Evolutionary conservation across 2,888 invertebrate species (phyloP), one percentile per base, ranked within the genome.

Genomic region (Unio delphinus): DNA sequence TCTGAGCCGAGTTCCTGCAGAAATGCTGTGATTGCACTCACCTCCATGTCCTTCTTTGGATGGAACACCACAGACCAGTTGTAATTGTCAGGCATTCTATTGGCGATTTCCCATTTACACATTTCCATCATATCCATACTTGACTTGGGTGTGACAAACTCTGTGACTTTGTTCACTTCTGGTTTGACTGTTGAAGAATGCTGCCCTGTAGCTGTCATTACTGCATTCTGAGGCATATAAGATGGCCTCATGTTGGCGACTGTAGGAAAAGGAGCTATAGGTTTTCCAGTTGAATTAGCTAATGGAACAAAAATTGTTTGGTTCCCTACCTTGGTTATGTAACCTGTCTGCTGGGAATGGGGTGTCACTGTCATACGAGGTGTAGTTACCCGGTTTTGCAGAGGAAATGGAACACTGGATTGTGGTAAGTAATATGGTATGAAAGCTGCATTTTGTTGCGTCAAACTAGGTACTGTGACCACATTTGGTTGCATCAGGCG

Each of bases 1-100:
- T 95, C 96, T 70, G 95, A 92, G 55, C 98, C 98, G 81, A 98
- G 95, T 87, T 96, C 95, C 90, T 95, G 94, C 86, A 97, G 95
- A 89, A 97, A 96, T 89, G 95, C 95, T 11, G 97, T 96, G 67
- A 83, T 70, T 7, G 82, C 65, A 55, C 85, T 84, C 1, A 86
- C 64, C 54, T 85, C 84, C 57, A 63, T 67, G 15, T 80, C 80
- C 55, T 78, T 79, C 59, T 78, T 78, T 55, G 74, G 74, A 69
- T 79, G 74, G 65, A 80, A 78, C 26, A 75, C 75, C 18, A 80
- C 80, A 55, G 75, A 75, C 81, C 81, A 81, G 65, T 80, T 80
- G 26, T 76, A 79, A 64, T 83, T 83, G 60, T 84, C 82, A 11
- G 83, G 80, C 59, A 84, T 76, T 61, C 82, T 72, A 63, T 81